Percentiles rank a stretch among this genome's conserved stretches.
These are phyloP conservation scores for Apostichopus japonicus DNA, from an alignment of 35 echinoderm and acorn worm species.

Conservation along the genomic window DNA sequence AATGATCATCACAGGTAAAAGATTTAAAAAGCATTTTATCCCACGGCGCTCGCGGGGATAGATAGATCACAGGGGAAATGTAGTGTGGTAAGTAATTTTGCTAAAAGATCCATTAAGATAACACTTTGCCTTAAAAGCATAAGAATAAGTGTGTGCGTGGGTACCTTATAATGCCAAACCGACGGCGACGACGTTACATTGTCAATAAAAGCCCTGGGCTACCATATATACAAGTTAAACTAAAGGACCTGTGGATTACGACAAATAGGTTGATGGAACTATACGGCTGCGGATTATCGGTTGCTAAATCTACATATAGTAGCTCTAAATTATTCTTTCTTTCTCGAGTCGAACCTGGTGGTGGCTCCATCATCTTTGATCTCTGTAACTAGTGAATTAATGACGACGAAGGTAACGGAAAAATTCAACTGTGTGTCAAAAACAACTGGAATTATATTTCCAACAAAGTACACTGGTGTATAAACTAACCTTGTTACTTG, in stretches of 20 bases:
- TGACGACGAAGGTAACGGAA: too few relatives aligned
- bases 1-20: slow-evolving; percentile 30
- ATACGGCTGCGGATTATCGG: not conserved
- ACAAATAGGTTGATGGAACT: not conserved
- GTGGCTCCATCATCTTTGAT: too few relatives aligned
- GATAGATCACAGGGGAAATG: slow-evolving; percentile 47
- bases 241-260: not conserved
- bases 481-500: too few relatives aligned
- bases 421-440: too few relatives aligned
- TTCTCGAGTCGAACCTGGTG: too few relatives aligned
- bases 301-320: not conserved
- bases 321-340: too few relatives aligned
- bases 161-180: not conserved
- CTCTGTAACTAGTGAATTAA: too few relatives aligned
- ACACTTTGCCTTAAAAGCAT: slow-evolving; percentile 32
- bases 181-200: not conserved
- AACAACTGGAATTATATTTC: too few relatives aligned
- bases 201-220: not conserved
- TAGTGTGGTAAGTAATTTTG: slow-evolving; percentile 46
- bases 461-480: too few relatives aligned
- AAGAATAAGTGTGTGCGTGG: not conserved
- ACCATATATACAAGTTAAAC: not conserved
- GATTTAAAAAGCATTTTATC: slow-evolving; percentile 39
- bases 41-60: slow-evolving; percentile 1
- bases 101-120: slow-evolving; percentile 53